Evolutionary conservation across 2,113 vertebrate species (phyloP).

Genomic region (Lynx canadensis): DNA sequence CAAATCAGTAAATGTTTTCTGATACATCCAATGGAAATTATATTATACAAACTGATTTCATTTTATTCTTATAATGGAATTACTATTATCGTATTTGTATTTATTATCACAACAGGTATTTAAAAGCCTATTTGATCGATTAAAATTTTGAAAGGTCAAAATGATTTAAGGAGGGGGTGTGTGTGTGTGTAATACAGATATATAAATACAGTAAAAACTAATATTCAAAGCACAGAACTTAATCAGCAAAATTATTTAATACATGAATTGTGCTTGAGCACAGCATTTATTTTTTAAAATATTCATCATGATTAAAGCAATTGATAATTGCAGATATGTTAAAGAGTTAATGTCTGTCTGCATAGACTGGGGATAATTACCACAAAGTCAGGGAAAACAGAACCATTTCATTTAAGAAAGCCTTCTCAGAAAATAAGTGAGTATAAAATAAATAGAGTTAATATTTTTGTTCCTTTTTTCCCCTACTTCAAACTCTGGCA

Average conservation of each 20-base stretch:
- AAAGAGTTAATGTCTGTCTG: not conserved
- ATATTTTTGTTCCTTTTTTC: not conserved
- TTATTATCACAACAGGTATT: not conserved
- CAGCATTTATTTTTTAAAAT: not conserved
- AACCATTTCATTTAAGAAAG: not conserved
- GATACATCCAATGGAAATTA: not conserved
- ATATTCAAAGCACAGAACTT: not conserved
- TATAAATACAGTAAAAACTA: not conserved
- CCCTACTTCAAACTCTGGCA: not conserved
- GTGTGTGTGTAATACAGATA: not conserved
- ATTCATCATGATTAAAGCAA: not conserved
- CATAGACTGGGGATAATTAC: not conserved
- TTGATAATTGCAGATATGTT: not conserved
- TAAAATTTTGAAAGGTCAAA: conserved; percentile 4
- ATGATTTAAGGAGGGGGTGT: not conserved
- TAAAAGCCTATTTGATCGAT: not conserved
- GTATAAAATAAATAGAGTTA: not conserved
- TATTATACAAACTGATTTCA: not conserved
- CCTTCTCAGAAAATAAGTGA: not conserved
- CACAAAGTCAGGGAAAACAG: not conserved
- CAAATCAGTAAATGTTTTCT: not conserved
- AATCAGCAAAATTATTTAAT: not conserved
- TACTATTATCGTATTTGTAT: not conserved
- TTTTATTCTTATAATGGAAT: not conserved
- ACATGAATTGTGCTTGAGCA: not conserved